A percentile compares a stretch with the other conserved stretches of the same genome.
These are phyloP conservation scores for Okapia johnstoni DNA, from an alignment of 2,113 vertebrate genomes.

Conservation along the genomic window DNA sequence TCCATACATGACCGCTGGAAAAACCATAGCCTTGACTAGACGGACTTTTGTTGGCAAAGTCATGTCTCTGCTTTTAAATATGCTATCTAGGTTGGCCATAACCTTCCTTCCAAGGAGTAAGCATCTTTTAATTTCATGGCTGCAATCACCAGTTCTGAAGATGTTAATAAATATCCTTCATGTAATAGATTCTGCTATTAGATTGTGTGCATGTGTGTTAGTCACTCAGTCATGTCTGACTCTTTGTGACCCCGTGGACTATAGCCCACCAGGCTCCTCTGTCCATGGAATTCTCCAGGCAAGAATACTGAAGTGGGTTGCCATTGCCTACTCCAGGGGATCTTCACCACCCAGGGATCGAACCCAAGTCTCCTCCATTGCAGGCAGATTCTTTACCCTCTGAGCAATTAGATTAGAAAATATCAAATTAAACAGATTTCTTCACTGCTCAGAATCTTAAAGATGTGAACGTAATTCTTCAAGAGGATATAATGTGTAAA, in stretches of 20 bases:
- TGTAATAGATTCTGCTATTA: not conserved
- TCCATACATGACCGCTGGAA: no score
- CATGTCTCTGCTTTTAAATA: no score
- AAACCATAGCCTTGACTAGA: no score
- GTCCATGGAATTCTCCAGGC: not conserved
- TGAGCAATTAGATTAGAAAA: not conserved
- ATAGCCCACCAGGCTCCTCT: not conserved
- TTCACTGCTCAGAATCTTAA: not conserved
- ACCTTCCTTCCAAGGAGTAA: no score
- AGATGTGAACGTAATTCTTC: not conserved
- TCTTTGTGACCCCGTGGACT: not conserved
- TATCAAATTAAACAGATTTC: not conserved
- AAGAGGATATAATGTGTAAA: not conserved
- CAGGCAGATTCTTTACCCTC: not conserved
- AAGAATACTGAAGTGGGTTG: not conserved
- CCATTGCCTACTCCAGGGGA: not conserved
- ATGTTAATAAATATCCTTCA: not conserved
- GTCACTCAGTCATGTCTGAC: fast-evolving
- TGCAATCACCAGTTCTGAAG: not conserved
- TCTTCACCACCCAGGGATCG: not conserved
- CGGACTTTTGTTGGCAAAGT: no score
- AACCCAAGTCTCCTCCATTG: not conserved
- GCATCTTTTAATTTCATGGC: no score
- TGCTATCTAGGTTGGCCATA: no score
- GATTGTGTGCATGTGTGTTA: not conserved